Conservation (phyloP, 2,888 invertebrate species). For the Tipula unca region DNA sequence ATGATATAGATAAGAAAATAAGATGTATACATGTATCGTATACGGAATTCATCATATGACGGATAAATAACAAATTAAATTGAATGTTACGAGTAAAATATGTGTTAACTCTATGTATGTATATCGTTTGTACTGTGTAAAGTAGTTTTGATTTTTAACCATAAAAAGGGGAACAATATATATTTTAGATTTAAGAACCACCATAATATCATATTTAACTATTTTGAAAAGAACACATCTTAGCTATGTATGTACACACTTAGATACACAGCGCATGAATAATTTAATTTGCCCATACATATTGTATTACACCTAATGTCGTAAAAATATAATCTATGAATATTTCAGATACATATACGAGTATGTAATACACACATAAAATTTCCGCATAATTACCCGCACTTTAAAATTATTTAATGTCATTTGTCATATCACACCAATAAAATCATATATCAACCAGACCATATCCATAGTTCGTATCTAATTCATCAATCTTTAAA, state of each 20-base stretch:
- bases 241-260: too few species aligned
- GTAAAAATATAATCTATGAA: too few species aligned
- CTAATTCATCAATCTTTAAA: neutral
- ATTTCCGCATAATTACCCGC: constrained; percentile 8
- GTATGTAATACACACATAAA: neutral
- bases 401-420: constrained; percentile 8
- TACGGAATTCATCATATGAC: neutral
- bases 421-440: constrained; percentile 8
- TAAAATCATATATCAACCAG: neutral
- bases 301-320: neutral
- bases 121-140: neutral
- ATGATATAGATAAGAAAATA: neutral
- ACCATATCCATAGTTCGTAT: neutral
- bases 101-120: neutral
- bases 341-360: neutral
- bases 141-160: neutral
- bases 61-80: neutral
- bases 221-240: too few species aligned
- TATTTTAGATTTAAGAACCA: neutral
- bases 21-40: neutral
- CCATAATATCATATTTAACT: neutral
- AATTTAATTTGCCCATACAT: neutral
- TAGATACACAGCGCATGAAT: constrained; percentile 2
- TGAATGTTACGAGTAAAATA: neutral
- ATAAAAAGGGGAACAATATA: neutral